Conservation (phyloP, 2,113 vertebrate species). For the Arvicanthis niloticus region DNA sequence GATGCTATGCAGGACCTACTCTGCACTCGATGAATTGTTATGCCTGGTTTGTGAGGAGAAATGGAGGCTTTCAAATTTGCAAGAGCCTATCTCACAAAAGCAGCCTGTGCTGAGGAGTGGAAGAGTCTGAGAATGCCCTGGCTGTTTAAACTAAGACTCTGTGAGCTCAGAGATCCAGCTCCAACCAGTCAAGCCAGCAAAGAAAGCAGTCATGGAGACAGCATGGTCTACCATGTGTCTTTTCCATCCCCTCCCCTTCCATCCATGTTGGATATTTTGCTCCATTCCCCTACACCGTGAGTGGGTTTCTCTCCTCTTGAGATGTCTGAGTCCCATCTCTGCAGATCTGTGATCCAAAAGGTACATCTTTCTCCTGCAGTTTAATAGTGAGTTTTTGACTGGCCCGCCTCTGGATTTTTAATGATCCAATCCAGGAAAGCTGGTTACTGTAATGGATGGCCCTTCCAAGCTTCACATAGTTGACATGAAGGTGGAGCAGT, state of each 20-base stretch:
- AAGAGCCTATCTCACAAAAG: background rate
- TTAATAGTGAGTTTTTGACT: background rate
- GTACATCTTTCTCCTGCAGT: slow-evolving; percentile 15
- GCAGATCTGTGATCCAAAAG: background rate
- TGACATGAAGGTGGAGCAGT: background rate
- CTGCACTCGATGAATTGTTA: background rate
- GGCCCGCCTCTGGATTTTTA: background rate
- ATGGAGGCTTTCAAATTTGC: background rate
- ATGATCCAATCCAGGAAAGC: background rate
- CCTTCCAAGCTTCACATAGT: background rate
- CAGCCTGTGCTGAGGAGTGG: background rate
- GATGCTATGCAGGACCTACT: background rate
- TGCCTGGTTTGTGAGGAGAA: background rate
- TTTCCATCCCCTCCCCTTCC: background rate
- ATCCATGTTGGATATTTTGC: background rate
- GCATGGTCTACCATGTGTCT: background rate
- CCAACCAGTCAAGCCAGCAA: background rate
- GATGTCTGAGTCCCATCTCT: background rate
- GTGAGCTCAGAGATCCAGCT: background rate
- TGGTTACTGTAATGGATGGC: background rate
- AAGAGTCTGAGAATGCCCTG: background rate
- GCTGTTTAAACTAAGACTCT: background rate
- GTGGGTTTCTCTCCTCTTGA: background rate
- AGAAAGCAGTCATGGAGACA: background rate
- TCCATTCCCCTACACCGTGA: background rate